phyloP scores from a whole-genome alignment of 1,140 invertebrate species.

The Argopecten irradians region DNA sequence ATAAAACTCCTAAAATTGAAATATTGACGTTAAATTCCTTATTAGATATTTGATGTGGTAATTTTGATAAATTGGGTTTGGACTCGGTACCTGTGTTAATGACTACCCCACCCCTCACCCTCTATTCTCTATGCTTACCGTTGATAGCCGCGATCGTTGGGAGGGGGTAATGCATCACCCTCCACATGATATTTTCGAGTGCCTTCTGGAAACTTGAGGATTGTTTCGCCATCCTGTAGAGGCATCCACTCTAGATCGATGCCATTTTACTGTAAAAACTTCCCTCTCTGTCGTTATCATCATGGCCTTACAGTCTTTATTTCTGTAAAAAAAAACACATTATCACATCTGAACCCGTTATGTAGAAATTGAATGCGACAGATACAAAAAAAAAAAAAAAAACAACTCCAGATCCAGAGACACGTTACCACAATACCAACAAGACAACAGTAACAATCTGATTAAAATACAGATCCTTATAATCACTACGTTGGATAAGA shows the following conservation, averaged over 20 bases:
- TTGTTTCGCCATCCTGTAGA: neutral
- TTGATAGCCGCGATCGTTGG: conserved; percentile 63
- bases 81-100: neutral
- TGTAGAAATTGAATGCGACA: no score
- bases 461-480: no score
- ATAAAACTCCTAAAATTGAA: neutral
- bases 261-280: conserved; percentile 65
- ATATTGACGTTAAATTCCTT: neutral
- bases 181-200: conserved; percentile 30
- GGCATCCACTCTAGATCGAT: conserved; percentile 56
- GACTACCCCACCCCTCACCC: neutral
- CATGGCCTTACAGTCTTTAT: conserved; percentile 49
- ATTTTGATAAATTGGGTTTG: neutral
- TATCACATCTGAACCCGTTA: no score
- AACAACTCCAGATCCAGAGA: no score
- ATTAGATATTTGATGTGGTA: neutral
- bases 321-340: conserved; percentile 56
- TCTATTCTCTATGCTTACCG: no score
- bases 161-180: conserved; percentile 57
- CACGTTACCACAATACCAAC: no score
- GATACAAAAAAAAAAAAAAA: no score
- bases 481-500: no score
- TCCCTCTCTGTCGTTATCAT: conserved; percentile 62
- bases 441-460: no score
- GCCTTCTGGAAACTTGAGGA: neutral